Evolutionary conservation across 2,888 invertebrate genomes (phyloP), one percentile per base, ranked within the genome.

Genomic region (Pegoplata infirma): DNA sequence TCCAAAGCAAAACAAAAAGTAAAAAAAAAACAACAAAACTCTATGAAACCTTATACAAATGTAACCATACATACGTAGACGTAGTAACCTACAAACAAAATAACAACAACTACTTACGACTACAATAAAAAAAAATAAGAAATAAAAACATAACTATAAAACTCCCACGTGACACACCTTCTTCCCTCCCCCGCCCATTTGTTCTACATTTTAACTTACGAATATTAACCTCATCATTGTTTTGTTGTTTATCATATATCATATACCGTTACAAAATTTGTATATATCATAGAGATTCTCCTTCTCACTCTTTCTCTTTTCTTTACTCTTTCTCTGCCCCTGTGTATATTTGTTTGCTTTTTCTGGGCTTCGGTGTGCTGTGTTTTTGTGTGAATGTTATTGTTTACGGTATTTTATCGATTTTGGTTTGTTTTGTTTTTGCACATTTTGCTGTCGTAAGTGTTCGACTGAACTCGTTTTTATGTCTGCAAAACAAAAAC

Each of bases 401-500:
- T 40, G 7, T 40, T 67, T 23, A 40, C 23, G 23, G 28, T 23
- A 53, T 56, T 68, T 68, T 68, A 75, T 75, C 21, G 75, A 75
- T 75, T 75, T 61, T 53, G 0, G 0, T n/a, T 10, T 59, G 68
- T 75, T 75, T 17, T 64, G 16, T 49, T 64, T 16, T 59, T 56
- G 51, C 19, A 46, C 55, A 68, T 55, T 68, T 69, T 64, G 63
- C 40, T 69, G 32, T 58, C 56, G 75, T 58, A 51, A 51, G 28
- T 47, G 63, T 67, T 75, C 75, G 75, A 75, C 46, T 75, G 51
- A 79, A 75, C 79, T 79, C 75, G 71, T 79, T 76, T 69, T 72
- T 32, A 19, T 10, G 59, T 61, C 56, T 79, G 75, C 71, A 72
- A 55, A 63, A 63, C 51, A 17, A 36, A 36, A 6, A 21, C 47